Evolutionary conservation across 1,140 invertebrate species (phyloP).

Genomic region (Physella acuta): DNA sequence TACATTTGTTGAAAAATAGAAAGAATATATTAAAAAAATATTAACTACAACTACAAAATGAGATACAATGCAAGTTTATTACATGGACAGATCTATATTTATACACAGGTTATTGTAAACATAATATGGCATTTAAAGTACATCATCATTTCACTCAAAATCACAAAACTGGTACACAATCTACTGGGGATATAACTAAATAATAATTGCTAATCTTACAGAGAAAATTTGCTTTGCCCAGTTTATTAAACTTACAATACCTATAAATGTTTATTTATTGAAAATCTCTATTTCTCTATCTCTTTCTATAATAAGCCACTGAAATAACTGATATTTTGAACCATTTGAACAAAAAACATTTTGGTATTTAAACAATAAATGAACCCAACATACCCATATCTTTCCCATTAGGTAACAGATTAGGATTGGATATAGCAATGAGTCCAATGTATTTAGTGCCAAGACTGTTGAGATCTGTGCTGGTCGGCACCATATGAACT

Average conservation of each 20-base stretch:
- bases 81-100: too few relatives aligned
- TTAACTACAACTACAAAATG: neutral
- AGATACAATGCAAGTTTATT: neutral
- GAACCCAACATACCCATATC: neutral
- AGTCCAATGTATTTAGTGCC: slow-evolving; percentile 11
- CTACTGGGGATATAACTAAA: too few relatives aligned
- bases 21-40: neutral
- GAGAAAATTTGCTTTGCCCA: neutral
- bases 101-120: too few relatives aligned
- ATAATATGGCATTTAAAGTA: too few relatives aligned
- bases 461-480: slow-evolving; percentile 5
- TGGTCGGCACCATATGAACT: slow-evolving; percentile 30
- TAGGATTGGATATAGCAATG: slow-evolving; percentile 17
- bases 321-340: too few relatives aligned
- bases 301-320: neutral
- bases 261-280: neutral
- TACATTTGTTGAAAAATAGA: neutral
- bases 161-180: too few relatives aligned
- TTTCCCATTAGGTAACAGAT: slow-evolving; percentile 4
- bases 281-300: neutral
- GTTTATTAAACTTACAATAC: neutral
- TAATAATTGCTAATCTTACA: too few relatives aligned
- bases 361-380: too few relatives aligned
- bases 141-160: too few relatives aligned
- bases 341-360: too few relatives aligned